A percentile compares a stretch with the other conserved stretches of the same genome.
Evolutionary conservation across 2,888 invertebrate genomes (phyloP).

Genomic region (Matsumyia berberina): DNA sequence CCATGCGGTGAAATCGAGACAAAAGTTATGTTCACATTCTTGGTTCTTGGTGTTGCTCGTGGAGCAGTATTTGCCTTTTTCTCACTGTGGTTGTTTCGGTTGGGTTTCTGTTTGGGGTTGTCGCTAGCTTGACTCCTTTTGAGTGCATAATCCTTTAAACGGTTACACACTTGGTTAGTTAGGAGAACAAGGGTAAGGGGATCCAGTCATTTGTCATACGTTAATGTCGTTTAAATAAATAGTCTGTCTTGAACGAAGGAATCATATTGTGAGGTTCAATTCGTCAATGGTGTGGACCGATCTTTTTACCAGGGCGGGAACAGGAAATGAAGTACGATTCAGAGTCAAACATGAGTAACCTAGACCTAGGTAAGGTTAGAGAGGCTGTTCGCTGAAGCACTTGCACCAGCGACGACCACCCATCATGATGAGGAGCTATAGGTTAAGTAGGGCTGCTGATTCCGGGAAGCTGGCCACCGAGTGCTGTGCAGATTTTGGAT

Average conservation of each 20-base stretch:
- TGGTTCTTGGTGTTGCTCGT: slow-evolving; percentile 63
- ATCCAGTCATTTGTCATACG: slow-evolving; percentile 12
- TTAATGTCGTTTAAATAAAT: background rate
- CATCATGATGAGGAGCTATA: too few species aligned
- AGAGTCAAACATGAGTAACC: too few species aligned
- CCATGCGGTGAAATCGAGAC: slow-evolving; percentile 74
- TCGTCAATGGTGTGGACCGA: background rate
- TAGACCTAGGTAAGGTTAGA: too few species aligned
- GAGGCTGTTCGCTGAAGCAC: too few species aligned
- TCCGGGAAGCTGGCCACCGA: too few species aligned
- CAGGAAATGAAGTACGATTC: too few species aligned
- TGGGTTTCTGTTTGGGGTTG: slow-evolving; percentile 21
- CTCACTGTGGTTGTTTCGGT: slow-evolving; percentile 2
- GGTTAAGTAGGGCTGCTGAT: too few species aligned
- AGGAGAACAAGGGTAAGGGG: slow-evolving; percentile 32
- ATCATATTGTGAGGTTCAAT: too few species aligned
- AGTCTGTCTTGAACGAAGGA: too few species aligned
- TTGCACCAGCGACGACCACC: too few species aligned
- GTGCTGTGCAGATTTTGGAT: too few species aligned
- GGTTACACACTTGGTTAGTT: slow-evolving; percentile 21
- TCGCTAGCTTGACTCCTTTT: slow-evolving; percentile 5
- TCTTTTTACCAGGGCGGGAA: too few species aligned
- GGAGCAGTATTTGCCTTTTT: slow-evolving; percentile 36
- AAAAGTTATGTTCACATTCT: slow-evolving; percentile 73
- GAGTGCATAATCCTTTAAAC: slow-evolving; percentile 9